These are phyloP conservation scores for Avahi laniger DNA, from an alignment of 2,797 vertebrate genomes.

Conservation along the genomic window DNA sequence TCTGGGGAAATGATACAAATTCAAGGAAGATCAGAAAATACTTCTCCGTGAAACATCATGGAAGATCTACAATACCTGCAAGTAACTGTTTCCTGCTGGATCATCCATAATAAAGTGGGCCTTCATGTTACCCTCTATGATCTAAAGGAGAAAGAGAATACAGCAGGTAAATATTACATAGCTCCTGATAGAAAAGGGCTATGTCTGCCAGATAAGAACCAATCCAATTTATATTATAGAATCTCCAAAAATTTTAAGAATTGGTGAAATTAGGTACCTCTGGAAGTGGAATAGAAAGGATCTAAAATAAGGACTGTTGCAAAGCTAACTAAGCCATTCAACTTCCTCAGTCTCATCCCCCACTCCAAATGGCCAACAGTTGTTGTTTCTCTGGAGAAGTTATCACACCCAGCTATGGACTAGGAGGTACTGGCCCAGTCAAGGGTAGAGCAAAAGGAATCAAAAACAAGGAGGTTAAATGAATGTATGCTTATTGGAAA, in stretches of 20 bases:
- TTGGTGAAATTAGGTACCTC: background rate
- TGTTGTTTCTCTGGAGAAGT: background rate
- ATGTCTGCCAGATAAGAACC: background rate
- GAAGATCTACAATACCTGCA: conserved; percentile 88
- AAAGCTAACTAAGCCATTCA: background rate
- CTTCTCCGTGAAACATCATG: background rate
- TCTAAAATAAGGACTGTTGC: background rate
- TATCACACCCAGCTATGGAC: background rate
- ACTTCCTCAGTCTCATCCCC: background rate
- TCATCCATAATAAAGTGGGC: conserved; percentile 92
- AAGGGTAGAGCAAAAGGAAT: background rate
- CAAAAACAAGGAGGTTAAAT: background rate
- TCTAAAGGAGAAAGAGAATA: conserved; percentile 71
- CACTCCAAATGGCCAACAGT: background rate
- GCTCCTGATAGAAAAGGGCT: background rate
- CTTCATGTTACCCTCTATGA: conserved; percentile 85
- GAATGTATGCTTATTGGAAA: background rate
- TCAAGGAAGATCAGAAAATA: background rate
- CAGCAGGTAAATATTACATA: background rate
- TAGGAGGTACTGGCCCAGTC: background rate
- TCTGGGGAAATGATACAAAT: background rate
- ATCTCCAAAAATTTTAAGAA: conserved; percentile 25
- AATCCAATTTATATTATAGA: background rate
- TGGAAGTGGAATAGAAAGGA: background rate
- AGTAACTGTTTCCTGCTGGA: conserved; percentile 95